Evolutionary conservation across 1,140 invertebrate species (phyloP), one percentile per base, ranked within the genome.

Genomic region (Bombus consobrinus): DNA sequence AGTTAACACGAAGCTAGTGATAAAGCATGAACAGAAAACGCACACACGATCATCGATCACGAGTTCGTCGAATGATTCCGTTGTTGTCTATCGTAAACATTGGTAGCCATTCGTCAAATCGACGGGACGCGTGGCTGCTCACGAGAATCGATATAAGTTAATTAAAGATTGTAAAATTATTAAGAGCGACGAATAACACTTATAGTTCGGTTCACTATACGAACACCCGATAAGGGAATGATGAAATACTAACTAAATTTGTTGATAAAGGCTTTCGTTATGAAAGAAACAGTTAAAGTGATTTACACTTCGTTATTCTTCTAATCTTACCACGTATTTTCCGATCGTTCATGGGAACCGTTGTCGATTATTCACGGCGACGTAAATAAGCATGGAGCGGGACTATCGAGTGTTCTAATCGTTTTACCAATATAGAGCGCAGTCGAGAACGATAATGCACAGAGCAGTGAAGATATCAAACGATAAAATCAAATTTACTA

Each of bases 51-150:
- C 87, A 78, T 3, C 66, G 89, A 92, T 91, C 91, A 92, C 91
- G 91, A 92, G 91, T 71, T 34, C 74, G 74, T 28, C 69, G 85
- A 85, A 83, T 92, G 91, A 92, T 89, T 74, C 78, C 34, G 64
- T 77, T 83, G 86, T 75, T 71, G 68, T 79, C 81, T 57, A 66
- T 78, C 88, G 68, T 77, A 82, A 59, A 78, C 69, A 64, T 47
- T 83, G 37, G 85, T 28, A 77, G 80, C 73, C 81, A 74, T 85
- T 81, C 71, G 78, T 66, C 6, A 81, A 85, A 85, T 81, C 80
- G 59, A 2, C 18, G 32, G 22, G 37, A 78, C 84, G 84, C 80
- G 78, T 71, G 53, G 80, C 8, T 75, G n/a, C 43, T 69, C n/a
- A n/a, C 37, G 68, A 41, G 57, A 57, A 79, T 74, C 73, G 57